These are phyloP conservation scores for Cardiocondyla obscurior DNA, from an alignment of 1,140 invertebrate genomes.

Conservation along the genomic window DNA sequence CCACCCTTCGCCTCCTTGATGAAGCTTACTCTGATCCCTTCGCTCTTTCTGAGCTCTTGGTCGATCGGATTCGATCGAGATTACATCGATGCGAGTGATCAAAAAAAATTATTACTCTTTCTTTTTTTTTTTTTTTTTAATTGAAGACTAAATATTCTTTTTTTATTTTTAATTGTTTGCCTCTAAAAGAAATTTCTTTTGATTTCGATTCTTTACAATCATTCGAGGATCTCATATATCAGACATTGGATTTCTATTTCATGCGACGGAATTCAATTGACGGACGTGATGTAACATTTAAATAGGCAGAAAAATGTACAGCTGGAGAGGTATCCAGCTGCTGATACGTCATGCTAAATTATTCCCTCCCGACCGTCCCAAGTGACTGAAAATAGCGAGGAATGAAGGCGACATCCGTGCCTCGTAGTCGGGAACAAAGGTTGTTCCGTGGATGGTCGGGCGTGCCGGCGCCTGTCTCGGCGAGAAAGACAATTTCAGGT, in stretches of 20 bases:
- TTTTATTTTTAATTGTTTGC: background rate
- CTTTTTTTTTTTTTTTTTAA: background rate
- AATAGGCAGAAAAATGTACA: conserved; percentile 17
- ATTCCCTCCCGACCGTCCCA: conserved; percentile 50
- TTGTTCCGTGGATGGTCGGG: conserved; percentile 57
- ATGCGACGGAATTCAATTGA: conserved; percentile 11
- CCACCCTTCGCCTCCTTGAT: background rate
- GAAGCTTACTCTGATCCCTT: background rate
- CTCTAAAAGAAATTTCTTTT: background rate
- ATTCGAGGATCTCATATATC: background rate
- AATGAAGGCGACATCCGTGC: conserved; percentile 54
- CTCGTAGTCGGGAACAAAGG: conserved; percentile 53
- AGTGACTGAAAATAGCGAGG: conserved; percentile 66
- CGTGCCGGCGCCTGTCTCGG: conserved; percentile 64
- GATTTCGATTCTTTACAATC: background rate
- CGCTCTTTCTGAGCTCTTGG: background rate
- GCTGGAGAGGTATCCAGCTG: conserved; percentile 9
- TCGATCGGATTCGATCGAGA: background rate
- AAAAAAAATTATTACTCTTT: background rate
- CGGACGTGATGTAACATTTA: background rate
- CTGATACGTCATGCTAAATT: conserved; percentile 64
- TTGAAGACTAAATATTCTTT: no score
- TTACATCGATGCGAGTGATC: background rate
- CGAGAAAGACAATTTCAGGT: conserved; percentile 73
- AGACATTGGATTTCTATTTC: background rate